Evolutionary conservation across 2,888 invertebrate species (phyloP), one percentile per base, ranked within the genome.

Genomic region (Acholoe squamosa): DNA sequence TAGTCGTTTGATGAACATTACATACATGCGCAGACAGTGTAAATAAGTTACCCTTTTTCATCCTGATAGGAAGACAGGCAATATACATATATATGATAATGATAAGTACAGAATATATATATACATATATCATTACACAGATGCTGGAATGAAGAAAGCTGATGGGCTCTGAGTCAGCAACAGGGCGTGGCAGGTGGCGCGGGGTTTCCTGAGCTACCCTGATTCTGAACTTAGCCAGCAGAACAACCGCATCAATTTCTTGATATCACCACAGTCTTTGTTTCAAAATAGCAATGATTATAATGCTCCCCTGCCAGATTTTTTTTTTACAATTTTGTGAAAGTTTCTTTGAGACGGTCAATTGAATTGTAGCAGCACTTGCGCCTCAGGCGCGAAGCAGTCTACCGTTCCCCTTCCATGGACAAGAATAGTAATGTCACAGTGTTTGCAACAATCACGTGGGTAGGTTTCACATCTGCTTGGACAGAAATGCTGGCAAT

Each of bases 1-100:
- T 80, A 76, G 80, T 33, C 1, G 33, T 33, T n/a, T 86, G 86
- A 86, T 86, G 86, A 86, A 86, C 52, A 54, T 52, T 86, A 52
- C 56, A 86, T 86, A 52, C 33, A 28, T 43, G 84, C 54, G 33
- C 86, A 22, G 86, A 86, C 86, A 43, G 52, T 56, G 56, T 86
- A 86, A 86, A 86, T 86, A 86, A 86, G 86, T 86, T 86, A 86
- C 86, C 86, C 86, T 86, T 86, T 86, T 86, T 56, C 33, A 56
- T 86, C 86, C 54, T 86, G 86, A 54, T 86, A 86, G 86, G 86
- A 86, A 86, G 86, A 86, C 86, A 86, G 86, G 86, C 86, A 86
- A 43, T n/a, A n/a, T 28, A 33, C 16, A 34, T 25, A 86, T 54
- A 54, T 56, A 86, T 56, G 33, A 86, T 33, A 54, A 86, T 86